Percentiles rank a stretch among this genome's conserved stretches.
phyloP scores from a whole-genome alignment of 2,888 invertebrate genomes.

The Drosophila borealis region DNA sequence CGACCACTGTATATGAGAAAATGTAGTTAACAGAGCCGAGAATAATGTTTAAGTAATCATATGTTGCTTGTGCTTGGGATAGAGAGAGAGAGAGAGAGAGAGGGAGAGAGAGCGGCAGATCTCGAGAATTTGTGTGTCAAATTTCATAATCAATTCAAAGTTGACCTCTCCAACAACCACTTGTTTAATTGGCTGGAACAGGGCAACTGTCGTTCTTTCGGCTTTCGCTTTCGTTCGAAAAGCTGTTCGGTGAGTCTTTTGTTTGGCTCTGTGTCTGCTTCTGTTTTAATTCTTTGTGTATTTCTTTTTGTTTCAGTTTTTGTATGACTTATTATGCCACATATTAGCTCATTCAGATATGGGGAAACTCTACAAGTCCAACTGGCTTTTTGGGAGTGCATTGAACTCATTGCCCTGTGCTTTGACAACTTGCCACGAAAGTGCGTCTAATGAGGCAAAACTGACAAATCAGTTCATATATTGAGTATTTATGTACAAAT shows the following conservation, averaged over 20 bases:
- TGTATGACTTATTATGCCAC: constrained; percentile 25
- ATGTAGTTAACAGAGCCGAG: constrained; percentile 5
- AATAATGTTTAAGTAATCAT: not conserved
- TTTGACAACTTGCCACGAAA: constrained; percentile 11
- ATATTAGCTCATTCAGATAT: constrained; percentile 29
- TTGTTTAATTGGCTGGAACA: constrained; percentile 30
- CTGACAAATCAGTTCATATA: constrained; percentile 21
- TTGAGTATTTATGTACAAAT: not conserved
- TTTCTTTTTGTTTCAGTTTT: constrained; percentile 10
- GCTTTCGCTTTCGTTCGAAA: constrained; percentile 65
- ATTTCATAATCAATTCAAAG: constrained; percentile 54
- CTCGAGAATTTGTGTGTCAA: constrained; percentile 47
- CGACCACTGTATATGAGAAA: constrained; percentile 3
- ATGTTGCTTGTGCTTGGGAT: not conserved
- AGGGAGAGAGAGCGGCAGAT: constrained; percentile 16
- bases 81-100: not conserved
- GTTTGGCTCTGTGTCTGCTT: constrained; percentile 18
- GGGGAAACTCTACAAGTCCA: constrained; percentile 1
- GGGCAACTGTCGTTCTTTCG: constrained; percentile 15
- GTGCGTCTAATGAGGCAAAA: constrained; percentile 25
- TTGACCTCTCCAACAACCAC: constrained; percentile 55
- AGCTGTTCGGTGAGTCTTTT: constrained; percentile 53
- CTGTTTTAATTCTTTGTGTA: constrained; percentile 17
- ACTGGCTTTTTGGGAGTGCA: constrained; percentile 41
- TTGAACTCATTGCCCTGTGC: constrained; percentile 48